Base-by-base conservation (phyloP, 2,113 vertebrate genomes). In the Setophaga kirtlandii region DNA sequence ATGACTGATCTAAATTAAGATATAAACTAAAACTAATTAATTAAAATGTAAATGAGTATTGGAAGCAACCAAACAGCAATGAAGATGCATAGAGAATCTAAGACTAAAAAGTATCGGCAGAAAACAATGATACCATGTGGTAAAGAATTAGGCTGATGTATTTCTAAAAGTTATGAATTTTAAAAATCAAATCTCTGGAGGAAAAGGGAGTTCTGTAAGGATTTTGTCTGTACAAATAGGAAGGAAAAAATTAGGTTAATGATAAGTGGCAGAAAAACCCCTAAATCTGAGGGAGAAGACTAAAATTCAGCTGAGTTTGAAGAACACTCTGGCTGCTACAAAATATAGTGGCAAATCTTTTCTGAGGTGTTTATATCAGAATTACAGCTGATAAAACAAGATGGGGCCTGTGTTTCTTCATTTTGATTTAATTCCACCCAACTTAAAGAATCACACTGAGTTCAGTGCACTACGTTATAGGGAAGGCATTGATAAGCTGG, bases 31-130 rank as follows among this genome's bases (percentile, higher is more conserved):
- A 76, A 8, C 21, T 31, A 94, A 87, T 69, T 88, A 88, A 93
- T 95, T 75, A 73, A 78, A 92, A 94, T 71, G 37, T 47, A 89
- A 94, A 84, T 82, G 5, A 27, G 14, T 58, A 47, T 76, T 84
- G 44, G 47, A 84, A 75, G 12, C 25, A 87, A 83, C 35, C 35
- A 77, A 89, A 75, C 10, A 89, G 22, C 41, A 58, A 68, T 42
- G 46, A 71, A 87, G 53, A 87, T 11, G 14, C 37, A 52, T 18
- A 62, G 46, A 58, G 33, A 84, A 82, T 64, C n/a, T 47, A 63
- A 69, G 35, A 39, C 35, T 55, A 64, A 60, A 41, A 69, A 55
- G 5, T 10, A 5, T 60, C 49, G 50, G 76, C 30, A 71, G 21
- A 80, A 82, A 75, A 74, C 42, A 86, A 42, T 25, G 28, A 31